Evolutionary conservation across 1,140 invertebrate genomes (phyloP).

Genomic region (Zaprionus capensis): DNA sequence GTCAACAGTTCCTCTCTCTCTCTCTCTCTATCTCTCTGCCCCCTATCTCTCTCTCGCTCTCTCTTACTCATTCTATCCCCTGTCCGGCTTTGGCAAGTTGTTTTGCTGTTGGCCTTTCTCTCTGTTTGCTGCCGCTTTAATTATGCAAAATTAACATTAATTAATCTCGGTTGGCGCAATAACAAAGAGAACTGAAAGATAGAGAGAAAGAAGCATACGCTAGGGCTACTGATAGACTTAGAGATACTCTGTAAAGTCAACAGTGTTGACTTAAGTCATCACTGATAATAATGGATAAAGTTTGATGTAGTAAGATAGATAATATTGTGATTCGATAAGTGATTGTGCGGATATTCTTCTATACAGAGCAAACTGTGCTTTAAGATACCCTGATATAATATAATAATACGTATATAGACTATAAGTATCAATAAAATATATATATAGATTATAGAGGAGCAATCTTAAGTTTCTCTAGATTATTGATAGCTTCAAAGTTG

Average conservation of each 20-base stretch:
- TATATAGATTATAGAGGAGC: too few species aligned
- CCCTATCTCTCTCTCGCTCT: conserved; percentile 9
- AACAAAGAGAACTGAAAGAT: conserved; percentile 41
- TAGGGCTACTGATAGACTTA: not conserved
- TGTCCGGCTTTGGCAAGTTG: conserved; percentile 28
- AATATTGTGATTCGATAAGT: not conserved
- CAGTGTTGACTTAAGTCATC: not conserved
- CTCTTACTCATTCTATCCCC: not conserved
- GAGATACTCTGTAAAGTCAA: not conserved
- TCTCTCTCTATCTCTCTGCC: not conserved
- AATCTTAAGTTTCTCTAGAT: too few species aligned
- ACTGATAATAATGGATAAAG: too few species aligned
- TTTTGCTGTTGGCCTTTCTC: conserved; percentile 50
- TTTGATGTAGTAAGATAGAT: too few species aligned
- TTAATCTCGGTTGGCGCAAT: conserved; percentile 70
- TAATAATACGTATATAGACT: too few species aligned
- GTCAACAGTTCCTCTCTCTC: not conserved
- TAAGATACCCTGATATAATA: not conserved
- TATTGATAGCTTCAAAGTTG: too few species aligned
- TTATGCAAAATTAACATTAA: conserved; percentile 82
- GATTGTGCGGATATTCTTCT: not conserved
- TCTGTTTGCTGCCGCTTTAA: conserved; percentile 54
- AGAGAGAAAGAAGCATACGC: conserved; percentile 30
- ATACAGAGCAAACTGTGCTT: not conserved
- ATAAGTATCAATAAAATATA: too few species aligned